phyloP scores from a whole-genome alignment of 2,113 vertebrate species.

The Tragelaphus strepsiceros region DNA sequence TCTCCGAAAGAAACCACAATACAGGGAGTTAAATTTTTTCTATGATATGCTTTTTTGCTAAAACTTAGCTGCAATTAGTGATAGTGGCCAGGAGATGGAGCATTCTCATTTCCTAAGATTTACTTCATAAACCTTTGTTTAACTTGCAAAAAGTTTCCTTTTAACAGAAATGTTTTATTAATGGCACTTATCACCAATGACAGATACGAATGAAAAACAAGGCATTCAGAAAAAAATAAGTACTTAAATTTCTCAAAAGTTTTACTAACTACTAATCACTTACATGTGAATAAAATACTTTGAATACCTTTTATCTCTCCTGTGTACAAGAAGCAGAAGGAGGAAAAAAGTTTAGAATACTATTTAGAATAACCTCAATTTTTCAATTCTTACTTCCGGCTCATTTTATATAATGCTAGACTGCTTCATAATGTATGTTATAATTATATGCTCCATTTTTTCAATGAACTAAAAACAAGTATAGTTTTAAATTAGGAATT shows the following conservation, averaged over 20 bases:
- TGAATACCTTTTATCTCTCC: neutral
- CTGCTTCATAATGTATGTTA: neutral
- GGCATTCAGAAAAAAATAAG: neutral
- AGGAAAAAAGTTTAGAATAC: neutral
- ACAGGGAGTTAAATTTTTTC: no score
- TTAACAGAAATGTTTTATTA: constrained; percentile 16
- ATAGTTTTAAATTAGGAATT: constrained; percentile 44
- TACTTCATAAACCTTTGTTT: neutral
- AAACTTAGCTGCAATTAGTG: constrained; percentile 4
- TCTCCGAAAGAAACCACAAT: no score
- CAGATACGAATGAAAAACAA: neutral
- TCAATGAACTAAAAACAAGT: constrained; percentile 43
- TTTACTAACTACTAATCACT: neutral
- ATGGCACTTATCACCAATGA: neutral
- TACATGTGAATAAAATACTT: constrained; percentile 37
- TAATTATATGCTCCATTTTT: neutral
- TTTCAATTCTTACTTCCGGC: constrained; percentile 6
- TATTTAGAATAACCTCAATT: neutral
- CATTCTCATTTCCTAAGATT: neutral
- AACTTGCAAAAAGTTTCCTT: neutral
- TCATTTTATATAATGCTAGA: neutral
- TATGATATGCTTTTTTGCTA: no score
- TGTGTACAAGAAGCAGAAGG: neutral
- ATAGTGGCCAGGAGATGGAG: constrained; percentile 64
- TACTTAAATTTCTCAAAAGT: neutral